A percentile compares a stretch with the other conserved stretches of the same genome.
These are phyloP conservation scores for Panulirus ornatus DNA, from an alignment of 1,140 invertebrate species.

Conservation along the genomic window DNA sequence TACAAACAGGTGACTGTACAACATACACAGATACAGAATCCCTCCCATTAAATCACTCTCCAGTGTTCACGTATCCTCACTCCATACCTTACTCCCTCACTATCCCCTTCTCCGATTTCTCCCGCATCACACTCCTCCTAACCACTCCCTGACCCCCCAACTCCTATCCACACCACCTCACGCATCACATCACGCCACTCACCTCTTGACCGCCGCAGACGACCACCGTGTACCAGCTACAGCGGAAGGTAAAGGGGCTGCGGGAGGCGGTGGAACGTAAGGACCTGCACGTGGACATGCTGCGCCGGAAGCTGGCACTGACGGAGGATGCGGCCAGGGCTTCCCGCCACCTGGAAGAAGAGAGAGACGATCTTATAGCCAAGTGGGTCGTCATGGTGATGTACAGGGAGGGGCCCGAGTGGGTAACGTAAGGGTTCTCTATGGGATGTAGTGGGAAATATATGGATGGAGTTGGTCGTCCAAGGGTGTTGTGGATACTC, in stretches of 20 bases:
- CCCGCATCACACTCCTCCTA: background rate
- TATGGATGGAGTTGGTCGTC: too few relatives aligned
- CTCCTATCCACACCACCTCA: too few relatives aligned
- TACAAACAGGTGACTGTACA: too few relatives aligned
- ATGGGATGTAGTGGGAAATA: too few relatives aligned
- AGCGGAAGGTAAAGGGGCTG: slow-evolving; percentile 87
- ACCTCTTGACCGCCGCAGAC: slow-evolving; percentile 80
- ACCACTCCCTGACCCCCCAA: background rate
- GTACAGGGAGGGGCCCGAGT: too few relatives aligned
- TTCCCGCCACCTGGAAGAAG: slow-evolving; percentile 60
- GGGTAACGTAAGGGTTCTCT: too few relatives aligned
- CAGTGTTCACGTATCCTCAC: too few relatives aligned
- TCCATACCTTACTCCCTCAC: background rate
- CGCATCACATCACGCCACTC: background rate
- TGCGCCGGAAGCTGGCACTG: slow-evolving; percentile 88
- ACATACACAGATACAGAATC: too few relatives aligned
- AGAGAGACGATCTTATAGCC: slow-evolving; percentile 61
- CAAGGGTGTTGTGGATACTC: too few relatives aligned
- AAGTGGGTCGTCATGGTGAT: too few relatives aligned
- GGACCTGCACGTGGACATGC: slow-evolving; percentile 92
- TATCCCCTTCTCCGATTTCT: background rate
- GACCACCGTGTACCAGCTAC: slow-evolving; percentile 90
- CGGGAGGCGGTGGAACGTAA: slow-evolving; percentile 93
- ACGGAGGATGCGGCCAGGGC: slow-evolving; percentile 83
- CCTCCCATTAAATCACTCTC: too few relatives aligned